Evolutionary conservation across 2,888 invertebrate genomes (phyloP), one percentile per base, ranked within the genome.

Genomic region (Zhuqinia jingwanae): DNA sequence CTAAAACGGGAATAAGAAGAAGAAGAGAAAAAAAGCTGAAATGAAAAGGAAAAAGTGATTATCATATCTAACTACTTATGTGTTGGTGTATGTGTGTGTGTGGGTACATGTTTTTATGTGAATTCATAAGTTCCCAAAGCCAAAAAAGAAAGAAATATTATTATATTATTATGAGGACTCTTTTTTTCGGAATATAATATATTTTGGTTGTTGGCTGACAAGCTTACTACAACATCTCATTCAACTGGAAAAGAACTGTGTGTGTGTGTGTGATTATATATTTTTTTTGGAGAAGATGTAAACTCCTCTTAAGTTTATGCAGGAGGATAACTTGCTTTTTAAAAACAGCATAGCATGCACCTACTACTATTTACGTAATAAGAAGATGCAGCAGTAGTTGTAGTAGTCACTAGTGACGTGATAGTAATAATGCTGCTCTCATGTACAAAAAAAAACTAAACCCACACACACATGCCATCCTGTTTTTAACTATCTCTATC

Each of bases 41-140:
- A 36, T 36, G 36, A 36, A 36, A 60, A 75, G 82, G 58, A 60
- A 63, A 78, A 75, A 75, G 75, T 82, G 82, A 82, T 82, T 82
- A 82, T 82, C 82, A 82, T 82, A 82, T 82, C 81, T 82, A 82
- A 82, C 82, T 82, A 82, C 73, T 82, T 82, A 82, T 82, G 82
- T 73, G 73, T n/a, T n/a, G n/a, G n/a, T n/a, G n/a, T n/a, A n/a
- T n/a, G n/a, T n/a, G n/a, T n/a, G n/a, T n/a, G n/a, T n/a, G n/a
- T n/a, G n/a, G n/a, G n/a, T 82, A 60, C 79, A 79, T 65, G 65
- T 65, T 65, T 79, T 65, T 79, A 79, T 79, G 79, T 79, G 15
- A 65, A 79, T 63, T 79, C 78, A 76, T 56, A 76, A 56, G 76
- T 56, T 53, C 30, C 27, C 13, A 36, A 30, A 63, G 60, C 63